These are phyloP conservation scores for Argyrosomus japonicus DNA, from an alignment of 2,113 vertebrate species.

Conservation along the genomic window DNA sequence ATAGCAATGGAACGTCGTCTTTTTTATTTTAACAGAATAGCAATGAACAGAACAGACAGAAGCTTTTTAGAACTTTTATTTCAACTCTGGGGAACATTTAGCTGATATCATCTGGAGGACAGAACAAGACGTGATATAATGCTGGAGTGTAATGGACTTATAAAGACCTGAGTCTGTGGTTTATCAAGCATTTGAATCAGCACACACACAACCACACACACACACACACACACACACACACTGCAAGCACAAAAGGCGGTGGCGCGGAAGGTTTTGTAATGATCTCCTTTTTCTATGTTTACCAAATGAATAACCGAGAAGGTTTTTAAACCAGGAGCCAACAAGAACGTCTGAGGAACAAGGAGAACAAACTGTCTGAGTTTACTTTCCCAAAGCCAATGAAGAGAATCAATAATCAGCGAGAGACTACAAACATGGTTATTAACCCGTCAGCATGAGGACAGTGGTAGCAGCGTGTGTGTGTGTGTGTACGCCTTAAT, in stretches of 20 bases:
- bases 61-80: constrained; percentile 26
- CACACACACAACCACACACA: neutral
- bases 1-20: neutral
- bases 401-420: constrained; percentile 22
- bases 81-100: constrained; percentile 29
- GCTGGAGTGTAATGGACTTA: constrained; percentile 17
- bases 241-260: neutral
- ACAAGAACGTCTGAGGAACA: neutral
- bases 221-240: neutral
- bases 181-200: constrained; percentile 16
- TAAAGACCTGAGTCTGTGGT: constrained; percentile 14
- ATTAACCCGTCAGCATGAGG: neutral
- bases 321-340: neutral
- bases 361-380: neutral
- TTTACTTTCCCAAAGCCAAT: constrained; percentile 17
- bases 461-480: neutral
- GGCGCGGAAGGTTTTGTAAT: constrained; percentile 1
- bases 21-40: constrained; percentile 13
- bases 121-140: constrained; percentile 13
- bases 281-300: constrained; percentile 9
- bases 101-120: constrained; percentile 32
- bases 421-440: neutral
- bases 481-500: neutral
- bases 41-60: constrained; percentile 12
- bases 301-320: constrained; percentile 2